Percentiles rank a stretch among this genome's conserved stretches.
These are phyloP conservation scores for Rhinogobio ventralis DNA, from an alignment of 2,797 vertebrate species.

Conservation along the genomic window DNA sequence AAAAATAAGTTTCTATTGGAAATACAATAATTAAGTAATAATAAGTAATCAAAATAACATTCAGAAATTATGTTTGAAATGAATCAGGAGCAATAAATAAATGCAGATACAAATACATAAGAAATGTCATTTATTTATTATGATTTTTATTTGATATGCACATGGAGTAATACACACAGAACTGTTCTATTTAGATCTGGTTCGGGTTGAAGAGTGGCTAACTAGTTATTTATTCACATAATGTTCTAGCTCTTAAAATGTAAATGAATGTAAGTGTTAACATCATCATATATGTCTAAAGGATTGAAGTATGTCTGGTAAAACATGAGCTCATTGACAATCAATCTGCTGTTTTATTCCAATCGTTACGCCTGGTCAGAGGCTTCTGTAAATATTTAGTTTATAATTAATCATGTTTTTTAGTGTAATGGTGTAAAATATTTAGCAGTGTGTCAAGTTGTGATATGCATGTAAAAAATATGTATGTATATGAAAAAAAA, in stretches of 20 bases:
- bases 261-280: not conserved
- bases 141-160: not conserved
- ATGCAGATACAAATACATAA: not conserved
- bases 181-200: not conserved
- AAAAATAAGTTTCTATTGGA: not conserved
- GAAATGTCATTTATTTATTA: not conserved
- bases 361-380: not conserved
- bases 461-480: not conserved
- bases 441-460: not conserved
- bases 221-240: not conserved
- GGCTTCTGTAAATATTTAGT: not conserved
- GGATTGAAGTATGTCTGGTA: not conserved
- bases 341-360: not conserved
- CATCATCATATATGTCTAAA: not conserved
- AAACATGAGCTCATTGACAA: not conserved
- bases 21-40: not conserved
- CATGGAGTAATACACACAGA: not conserved
- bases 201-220: not conserved
- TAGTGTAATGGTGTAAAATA: not conserved
- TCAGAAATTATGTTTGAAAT: not conserved
- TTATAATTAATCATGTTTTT: not conserved
- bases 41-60: too few relatives aligned
- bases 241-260: not conserved
- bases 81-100: not conserved
- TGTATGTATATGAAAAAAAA: not conserved